These are phyloP conservation scores for Carduelis carduelis DNA, from an alignment of 2,797 vertebrate species.

Conservation along the genomic window DNA sequence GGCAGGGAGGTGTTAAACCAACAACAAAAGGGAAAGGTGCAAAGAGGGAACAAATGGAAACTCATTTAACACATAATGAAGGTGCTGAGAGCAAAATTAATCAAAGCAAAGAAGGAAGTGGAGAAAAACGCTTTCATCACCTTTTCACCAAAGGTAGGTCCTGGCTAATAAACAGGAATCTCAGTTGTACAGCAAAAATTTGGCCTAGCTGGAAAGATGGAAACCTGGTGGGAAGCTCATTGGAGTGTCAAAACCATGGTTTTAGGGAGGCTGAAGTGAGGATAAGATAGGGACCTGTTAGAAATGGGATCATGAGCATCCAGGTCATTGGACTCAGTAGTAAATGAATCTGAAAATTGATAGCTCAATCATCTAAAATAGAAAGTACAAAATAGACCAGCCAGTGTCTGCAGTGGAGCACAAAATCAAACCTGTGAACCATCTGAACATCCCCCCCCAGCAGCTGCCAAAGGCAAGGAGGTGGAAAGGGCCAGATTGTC, in stretches of 20 bases:
- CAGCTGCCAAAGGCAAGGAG: slow-evolving; percentile 1
- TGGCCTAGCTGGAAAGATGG: neutral
- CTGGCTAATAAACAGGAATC: neutral
- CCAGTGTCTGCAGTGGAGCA: neutral
- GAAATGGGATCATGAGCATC: neutral
- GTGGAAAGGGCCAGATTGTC: neutral
- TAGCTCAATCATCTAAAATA: slow-evolving; percentile 13
- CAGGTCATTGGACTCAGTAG: neutral
- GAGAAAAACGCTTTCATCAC: slow-evolving; percentile 14
- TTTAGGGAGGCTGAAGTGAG: neutral
- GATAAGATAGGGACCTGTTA: neutral
- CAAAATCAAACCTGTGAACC: slow-evolving; percentile 39
- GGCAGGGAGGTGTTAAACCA: slow-evolving; percentile 46
- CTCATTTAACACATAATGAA: slow-evolving; percentile 50
- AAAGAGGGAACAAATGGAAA: slow-evolving; percentile 65
- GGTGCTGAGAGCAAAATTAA: slow-evolving; percentile 45
- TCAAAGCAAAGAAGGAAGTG: slow-evolving; percentile 50
- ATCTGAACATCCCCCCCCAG: neutral
- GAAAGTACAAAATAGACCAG: neutral
- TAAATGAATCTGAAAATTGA: slow-evolving; percentile 32
- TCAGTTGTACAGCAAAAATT: neutral
- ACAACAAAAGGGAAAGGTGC: slow-evolving; percentile 66
- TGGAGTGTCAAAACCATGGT: neutral
- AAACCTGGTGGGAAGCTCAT: neutral
- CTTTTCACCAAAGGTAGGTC: neutral